Base-by-base conservation (phyloP, 2,888 invertebrate species). In the Acheta domesticus region DNA sequence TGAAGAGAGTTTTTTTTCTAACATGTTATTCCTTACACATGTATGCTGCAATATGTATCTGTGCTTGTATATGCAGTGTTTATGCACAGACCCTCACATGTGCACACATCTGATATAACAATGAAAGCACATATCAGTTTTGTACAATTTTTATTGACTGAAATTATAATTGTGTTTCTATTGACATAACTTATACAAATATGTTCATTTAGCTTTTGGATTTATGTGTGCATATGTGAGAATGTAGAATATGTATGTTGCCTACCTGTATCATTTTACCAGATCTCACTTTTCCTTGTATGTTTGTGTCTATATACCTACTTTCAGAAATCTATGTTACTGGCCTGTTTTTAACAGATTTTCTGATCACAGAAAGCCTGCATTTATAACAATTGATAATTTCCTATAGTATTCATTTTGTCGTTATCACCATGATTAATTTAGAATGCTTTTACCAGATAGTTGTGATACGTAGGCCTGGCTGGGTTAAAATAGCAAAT, bases 251-350 rank as follows among this genome's bases (percentile, higher is more conserved):
- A 62, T 62, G 62, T 62, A 62, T 62, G 16, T 62, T 62, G 62
- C n/a, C n/a, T 62, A n/a, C n/a, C 62, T 19, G 16, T 62, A 36
- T 36, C 36, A 62, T 62, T 62, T 62, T 62, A 19, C n/a, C 62
- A 19, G 62, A 62, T 62, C 62, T 36, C 36, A 36, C 36, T n/a
- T 62, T 14, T 62, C 62, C n/a, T n/a, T 62, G 62, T 62, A 5
- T 62, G 62, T 62, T 62, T n/a, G 62, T 62, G 62, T 62, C 62
- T 62, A 62, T 62, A n/a, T 62, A 62, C 62, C 62, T 62, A n/a
- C 62, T 12, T 62, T 19, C n/a, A 62, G 14, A 14, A 14, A 14
- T 62, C 62, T 62, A 62, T 62, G 62, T 62, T 62, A 19, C 16
- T n/a, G 14, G 62, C 62, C n/a, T 62, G 62, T 62, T 12, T 62